Percentiles rank a stretch among this genome's conserved stretches.
These are phyloP conservation scores for Psittacula cyanocephala DNA, from an alignment of 2,113 vertebrate genomes.

Conservation along the genomic window DNA sequence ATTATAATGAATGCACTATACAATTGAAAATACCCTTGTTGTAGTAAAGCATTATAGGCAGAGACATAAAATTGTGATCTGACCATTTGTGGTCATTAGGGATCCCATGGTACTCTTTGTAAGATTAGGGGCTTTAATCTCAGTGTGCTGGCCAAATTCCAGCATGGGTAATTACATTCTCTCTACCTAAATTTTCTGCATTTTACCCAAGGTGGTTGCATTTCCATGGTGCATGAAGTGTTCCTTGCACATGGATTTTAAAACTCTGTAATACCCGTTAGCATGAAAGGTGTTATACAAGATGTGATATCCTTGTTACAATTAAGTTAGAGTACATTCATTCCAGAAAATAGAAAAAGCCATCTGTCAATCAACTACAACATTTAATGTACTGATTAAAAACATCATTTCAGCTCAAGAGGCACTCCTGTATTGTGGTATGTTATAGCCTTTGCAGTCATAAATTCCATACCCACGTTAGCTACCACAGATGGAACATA, in stretches of 20 bases:
- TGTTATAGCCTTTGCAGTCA: conserved; percentile 35
- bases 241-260: background rate
- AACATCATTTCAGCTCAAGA: conserved; percentile 50
- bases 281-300: conserved; percentile 16
- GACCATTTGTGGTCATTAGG: conserved; percentile 62
- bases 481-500: conserved; percentile 51
- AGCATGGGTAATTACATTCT: conserved; percentile 49
- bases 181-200: conserved; percentile 39
- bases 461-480: conserved; percentile 45
- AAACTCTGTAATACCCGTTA: background rate
- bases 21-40: conserved; percentile 18
- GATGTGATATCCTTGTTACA: conserved; percentile 1
- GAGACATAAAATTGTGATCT: conserved; percentile 47
- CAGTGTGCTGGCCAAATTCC: conserved; percentile 53
- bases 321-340: conserved; percentile 19
- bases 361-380: conserved; percentile 51
- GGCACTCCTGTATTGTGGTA: conserved; percentile 44
- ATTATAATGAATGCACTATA: conserved; percentile 6
- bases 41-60: conserved; percentile 30
- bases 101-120: conserved; percentile 50
- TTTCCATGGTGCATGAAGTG: conserved; percentile 19
- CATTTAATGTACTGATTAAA: conserved; percentile 56
- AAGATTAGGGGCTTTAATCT: conserved; percentile 65
- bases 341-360: conserved; percentile 26
- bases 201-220: conserved; percentile 49